Conservation (phyloP, 2,888 invertebrate species). For the Rhagium mordax region DNA sequence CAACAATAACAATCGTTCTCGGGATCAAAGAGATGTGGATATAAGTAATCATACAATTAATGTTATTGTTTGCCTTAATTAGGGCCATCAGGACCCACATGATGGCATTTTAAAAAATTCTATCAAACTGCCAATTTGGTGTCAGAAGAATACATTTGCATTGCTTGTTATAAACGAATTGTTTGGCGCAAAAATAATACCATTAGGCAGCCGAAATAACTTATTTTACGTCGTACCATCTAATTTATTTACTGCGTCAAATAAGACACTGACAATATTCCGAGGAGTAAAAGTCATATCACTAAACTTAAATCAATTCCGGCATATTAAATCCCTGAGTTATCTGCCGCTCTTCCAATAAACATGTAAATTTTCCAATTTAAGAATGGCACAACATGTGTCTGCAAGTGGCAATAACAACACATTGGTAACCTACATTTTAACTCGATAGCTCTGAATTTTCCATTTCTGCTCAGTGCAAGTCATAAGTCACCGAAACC, state of each 20-base stretch:
- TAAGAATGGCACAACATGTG: constrained; percentile 13
- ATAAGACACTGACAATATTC: neutral
- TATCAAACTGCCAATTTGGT: no score
- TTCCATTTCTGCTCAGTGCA: constrained; percentile 25
- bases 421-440: constrained; percentile 30
- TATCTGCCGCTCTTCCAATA: constrained; percentile 6
- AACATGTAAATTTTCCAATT: constrained; percentile 14
- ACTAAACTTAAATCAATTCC: neutral
- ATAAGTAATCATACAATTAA: neutral
- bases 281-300: neutral
- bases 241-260: neutral
- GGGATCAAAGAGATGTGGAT: neutral
- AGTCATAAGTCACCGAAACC: constrained; percentile 34
- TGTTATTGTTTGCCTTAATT: neutral
- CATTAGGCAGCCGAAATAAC: neutral
- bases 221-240: neutral
- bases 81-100: neutral
- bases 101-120: neutral
- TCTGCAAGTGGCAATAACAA: constrained; percentile 12
- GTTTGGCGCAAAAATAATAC: no score
- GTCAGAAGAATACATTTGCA: no score
- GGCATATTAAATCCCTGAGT: neutral
- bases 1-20: neutral
- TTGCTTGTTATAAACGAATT: no score
- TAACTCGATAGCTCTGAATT: constrained; percentile 18